Base-by-base conservation (phyloP, 2,888 invertebrate genomes). In the Luperina nickerlii region DNA sequence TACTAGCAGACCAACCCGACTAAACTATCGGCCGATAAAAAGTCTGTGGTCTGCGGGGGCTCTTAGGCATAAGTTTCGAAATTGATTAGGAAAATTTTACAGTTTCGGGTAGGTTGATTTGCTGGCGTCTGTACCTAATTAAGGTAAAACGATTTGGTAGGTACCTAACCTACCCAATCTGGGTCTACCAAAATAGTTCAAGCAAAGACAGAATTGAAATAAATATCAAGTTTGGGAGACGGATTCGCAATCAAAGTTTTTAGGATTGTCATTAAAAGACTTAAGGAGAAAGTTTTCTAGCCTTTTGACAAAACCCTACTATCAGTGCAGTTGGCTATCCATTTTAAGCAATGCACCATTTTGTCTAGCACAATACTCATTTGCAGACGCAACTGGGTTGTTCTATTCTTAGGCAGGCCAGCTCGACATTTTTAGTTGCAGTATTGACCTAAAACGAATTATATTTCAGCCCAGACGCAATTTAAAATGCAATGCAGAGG, bases 401-500 rank as follows among this genome's bases (percentile, higher is more conserved):
- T 8, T 65, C 63, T 84, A 77, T 75, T 86, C 54, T 38, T 82
- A 69, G 62, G 15, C 38, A 71, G 70, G 74, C 51, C 38, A 72
- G 67, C 60, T 66, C 51, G 27, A 38, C 51, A 60, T 74, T 76
- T 85, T 74, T 65, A 65, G 74, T 67, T 74, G 27, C 51, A 65
- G 63, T 84, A 82, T 86, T 82, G 86, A 85, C 71, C 38, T 27
- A 48, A 85, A 82, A 71, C n/a, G 15, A 62, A 68, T 74, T 68
- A 51, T 77, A 85, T 77, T 85, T 67, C 11, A 67, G 60, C 20
- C 32, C 74, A 72, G 83, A 32, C 68, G 63, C 27, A 62, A 79
- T 81, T 75, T 66, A 68, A 82, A 83, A 82, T 83, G 48, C 82
- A 84, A 67, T 72, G 72, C 84, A 62, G 72, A 72, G 27, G 4